Conservation (phyloP, 2,888 invertebrate genomes). For the Epinotia nisella region DNA sequence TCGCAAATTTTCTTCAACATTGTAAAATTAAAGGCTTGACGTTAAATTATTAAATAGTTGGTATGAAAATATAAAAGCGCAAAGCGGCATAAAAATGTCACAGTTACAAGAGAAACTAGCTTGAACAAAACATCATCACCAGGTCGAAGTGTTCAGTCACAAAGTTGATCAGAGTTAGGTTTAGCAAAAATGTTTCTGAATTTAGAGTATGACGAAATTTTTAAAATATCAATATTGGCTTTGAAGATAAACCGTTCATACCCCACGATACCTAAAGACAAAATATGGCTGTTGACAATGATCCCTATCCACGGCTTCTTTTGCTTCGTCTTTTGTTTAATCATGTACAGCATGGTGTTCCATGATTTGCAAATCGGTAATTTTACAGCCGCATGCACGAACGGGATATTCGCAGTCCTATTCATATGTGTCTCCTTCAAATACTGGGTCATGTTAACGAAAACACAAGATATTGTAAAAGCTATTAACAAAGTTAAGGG, state of each 20-base stretch:
- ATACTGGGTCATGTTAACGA: neutral
- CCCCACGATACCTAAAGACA: conserved; percentile 28
- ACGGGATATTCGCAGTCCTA: conserved; percentile 33
- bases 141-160: neutral
- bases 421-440: conserved; percentile 26
- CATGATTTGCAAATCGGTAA: conserved; percentile 25
- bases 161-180: neutral
- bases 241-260: conserved; percentile 40
- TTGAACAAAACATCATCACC: neutral
- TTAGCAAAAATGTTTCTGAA: conserved; percentile 27
- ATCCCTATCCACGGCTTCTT: conserved; percentile 4
- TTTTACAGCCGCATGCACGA: conserved; percentile 35
- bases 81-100: neutral
- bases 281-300: conserved; percentile 15
- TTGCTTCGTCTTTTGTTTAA: conserved; percentile 4
- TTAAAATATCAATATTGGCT: conserved; percentile 37
- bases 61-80: conserved; percentile 23
- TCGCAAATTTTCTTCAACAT: conserved; percentile 23
- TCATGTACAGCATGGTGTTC: conserved; percentile 15
- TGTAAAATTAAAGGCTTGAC: conserved; percentile 19
- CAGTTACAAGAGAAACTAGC: neutral
- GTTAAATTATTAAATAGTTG: conserved; percentile 24
- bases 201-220: conserved; percentile 35
- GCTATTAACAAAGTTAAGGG: conserved; percentile 23
- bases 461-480: neutral